Conservation (phyloP, 2,888 invertebrate species). For the Drosophila prostipennis region DNA sequence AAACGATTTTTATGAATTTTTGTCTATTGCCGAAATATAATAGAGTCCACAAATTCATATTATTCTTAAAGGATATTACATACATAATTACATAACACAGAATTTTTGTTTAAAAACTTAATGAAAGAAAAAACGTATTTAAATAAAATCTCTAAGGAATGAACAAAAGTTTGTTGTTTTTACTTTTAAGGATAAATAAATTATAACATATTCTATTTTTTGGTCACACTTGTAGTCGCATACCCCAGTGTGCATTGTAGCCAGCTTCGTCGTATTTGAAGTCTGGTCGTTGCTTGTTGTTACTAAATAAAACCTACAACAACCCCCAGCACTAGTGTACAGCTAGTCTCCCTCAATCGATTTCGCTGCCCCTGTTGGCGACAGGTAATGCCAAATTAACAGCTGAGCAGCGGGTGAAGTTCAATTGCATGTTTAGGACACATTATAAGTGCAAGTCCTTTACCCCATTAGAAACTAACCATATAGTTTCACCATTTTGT, state of each 20-base stretch:
- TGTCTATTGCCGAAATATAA: too few species aligned
- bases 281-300: constrained; percentile 28
- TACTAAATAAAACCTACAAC: constrained; percentile 17
- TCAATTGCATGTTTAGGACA: constrained; percentile 66
- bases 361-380: constrained; percentile 10
- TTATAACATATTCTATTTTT: too few species aligned
- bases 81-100: too few species aligned
- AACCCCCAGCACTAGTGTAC: constrained; percentile 15
- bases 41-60: too few species aligned
- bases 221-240: too few species aligned
- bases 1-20: too few species aligned
- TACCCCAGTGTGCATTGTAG: constrained; percentile 12
- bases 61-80: too few species aligned
- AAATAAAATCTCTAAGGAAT: too few species aligned
- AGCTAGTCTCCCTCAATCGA: constrained; percentile 15
- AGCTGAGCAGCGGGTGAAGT: constrained; percentile 60
- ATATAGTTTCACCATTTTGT: background rate
- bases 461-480: background rate
- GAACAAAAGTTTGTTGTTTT: too few species aligned
- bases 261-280: constrained; percentile 11
- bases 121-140: too few species aligned
- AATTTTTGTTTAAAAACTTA: too few species aligned
- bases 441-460: constrained; percentile 43
- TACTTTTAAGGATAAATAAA: too few species aligned
- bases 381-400: constrained; percentile 62